Evolutionary conservation across 2,113 vertebrate species (phyloP).

Genomic region (Xenopus laevis): DNA sequence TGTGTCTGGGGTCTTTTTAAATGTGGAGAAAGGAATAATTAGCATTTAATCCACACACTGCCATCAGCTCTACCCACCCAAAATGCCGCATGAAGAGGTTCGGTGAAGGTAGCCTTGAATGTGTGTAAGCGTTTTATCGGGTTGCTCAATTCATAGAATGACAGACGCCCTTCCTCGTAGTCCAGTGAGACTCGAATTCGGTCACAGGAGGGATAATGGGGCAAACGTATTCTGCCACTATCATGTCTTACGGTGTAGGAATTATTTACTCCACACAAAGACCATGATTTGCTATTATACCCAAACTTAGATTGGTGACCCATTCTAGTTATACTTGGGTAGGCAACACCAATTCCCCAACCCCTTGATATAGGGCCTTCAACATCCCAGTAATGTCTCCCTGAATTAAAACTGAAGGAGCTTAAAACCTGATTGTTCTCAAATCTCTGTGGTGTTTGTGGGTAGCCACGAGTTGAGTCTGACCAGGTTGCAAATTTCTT

Average conservation of each 20-base stretch:
- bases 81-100: not conserved
- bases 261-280: not conserved
- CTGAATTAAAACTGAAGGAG: not conserved
- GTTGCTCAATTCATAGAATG: not conserved
- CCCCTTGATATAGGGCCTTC: not conserved
- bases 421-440: not conserved
- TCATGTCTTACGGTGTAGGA: not conserved
- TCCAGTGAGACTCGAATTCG: not conserved
- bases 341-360: not conserved
- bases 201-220: too few relatives aligned
- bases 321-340: not conserved
- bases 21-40: too few relatives aligned
- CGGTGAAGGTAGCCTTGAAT: not conserved
- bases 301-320: not conserved
- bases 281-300: not conserved
- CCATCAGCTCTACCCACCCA: not conserved
- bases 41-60: too few relatives aligned
- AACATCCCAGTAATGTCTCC: not conserved
- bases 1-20: too few relatives aligned
- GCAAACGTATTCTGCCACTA: not conserved
- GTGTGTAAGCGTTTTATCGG: not conserved
- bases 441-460: not conserved
- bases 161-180: not conserved
- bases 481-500: not conserved
- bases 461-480: not conserved